Conservation (phyloP, 2,113 vertebrate genomes). For the Numida meleagris region DNA sequence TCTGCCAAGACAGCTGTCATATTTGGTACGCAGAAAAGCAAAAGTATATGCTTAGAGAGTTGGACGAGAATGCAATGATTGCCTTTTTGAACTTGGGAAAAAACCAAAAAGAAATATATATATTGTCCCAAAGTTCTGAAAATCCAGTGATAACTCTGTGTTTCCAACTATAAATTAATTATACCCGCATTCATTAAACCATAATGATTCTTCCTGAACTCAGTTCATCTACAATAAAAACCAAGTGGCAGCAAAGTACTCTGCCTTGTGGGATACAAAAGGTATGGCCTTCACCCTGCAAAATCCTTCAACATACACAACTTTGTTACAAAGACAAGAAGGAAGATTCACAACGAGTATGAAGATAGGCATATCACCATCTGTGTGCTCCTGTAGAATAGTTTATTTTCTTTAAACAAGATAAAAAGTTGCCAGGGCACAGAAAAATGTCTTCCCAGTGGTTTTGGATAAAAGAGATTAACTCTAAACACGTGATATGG, state of each 20-base stretch:
- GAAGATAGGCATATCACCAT: background rate
- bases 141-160: background rate
- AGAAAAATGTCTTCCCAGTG: background rate
- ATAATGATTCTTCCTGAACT: background rate
- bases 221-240: slow-evolving; percentile 11
- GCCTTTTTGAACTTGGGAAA: background rate
- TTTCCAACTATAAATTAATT: slow-evolving; percentile 10
- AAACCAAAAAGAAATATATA: background rate
- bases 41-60: background rate
- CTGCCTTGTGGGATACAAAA: background rate
- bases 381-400: background rate
- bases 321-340: background rate
- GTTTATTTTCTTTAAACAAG: background rate
- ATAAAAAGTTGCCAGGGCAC: background rate
- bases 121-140: background rate
- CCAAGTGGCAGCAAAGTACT: background rate
- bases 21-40: background rate
- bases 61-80: background rate
- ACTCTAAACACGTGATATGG: background rate
- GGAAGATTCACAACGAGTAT: background rate
- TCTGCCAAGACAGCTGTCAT: background rate
- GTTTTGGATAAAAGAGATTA: background rate
- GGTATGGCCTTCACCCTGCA: background rate
- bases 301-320: background rate
- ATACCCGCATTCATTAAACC: background rate